Evolutionary conservation across 1,140 invertebrate species (phyloP), one percentile per base, ranked within the genome.

Genomic region (Brachionus plicatilis): DNA sequence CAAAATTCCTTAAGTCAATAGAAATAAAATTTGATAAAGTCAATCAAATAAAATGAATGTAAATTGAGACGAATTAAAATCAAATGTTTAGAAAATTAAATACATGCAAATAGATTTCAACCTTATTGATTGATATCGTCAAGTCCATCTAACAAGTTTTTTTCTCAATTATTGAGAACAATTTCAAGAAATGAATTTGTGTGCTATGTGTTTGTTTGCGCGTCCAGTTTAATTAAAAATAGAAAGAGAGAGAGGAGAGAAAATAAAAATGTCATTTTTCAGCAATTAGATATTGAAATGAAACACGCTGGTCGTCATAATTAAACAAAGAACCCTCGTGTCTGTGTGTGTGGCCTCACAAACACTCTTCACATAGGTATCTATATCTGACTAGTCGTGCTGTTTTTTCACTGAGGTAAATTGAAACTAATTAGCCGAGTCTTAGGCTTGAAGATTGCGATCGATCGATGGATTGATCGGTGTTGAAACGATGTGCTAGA

Each of bases 41-140:
- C 66, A 68, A 68, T 68, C 66, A 68, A 68, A 68, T 68, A 68
- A 33, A 68, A 60, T 60, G 20, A 60, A 60, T 60, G 53, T 60
- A 60, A 68, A 68, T 68, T 68, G 66, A 68, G 66, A 68, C 66
- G 66, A 68, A 68, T 68, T 68, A 68, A 68, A 68, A 68, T 68
- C 66, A 68, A 68, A 68, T 68, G 33, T 68, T 68, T n/a, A 68
- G 9, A 68, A 33, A 68, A 68, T 68, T 68, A 68, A 33, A 14
- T 12, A 68, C 66, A 68, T 29, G 66, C 66, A 68, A 68, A 68
- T 17, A 14, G 5, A 60, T n/a, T 24, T 68, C n/a, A 33, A 68
- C 29, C 66, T 68, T 33, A 37, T 68, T 37, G 12, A 27, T 68
- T 68, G 20, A 56, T 56, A 17, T 56, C 17, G 17, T 17, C 53